phyloP scores from a whole-genome alignment of 2,113 vertebrate species.

The Oostethus manadensis region DNA sequence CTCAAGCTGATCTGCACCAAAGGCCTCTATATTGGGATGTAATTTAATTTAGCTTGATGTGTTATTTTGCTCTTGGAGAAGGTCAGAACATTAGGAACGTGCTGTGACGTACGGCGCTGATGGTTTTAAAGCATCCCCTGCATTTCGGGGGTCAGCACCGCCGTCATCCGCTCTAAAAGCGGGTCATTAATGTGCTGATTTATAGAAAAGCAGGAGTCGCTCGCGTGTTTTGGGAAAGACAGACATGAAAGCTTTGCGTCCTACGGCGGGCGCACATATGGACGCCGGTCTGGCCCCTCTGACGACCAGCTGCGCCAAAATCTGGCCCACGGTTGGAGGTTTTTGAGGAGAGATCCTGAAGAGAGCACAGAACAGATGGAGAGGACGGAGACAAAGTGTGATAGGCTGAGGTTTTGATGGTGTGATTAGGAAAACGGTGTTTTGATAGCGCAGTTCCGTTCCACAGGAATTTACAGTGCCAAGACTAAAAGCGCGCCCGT shows the following conservation, averaged over 20 bases:
- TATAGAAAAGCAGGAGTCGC: not conserved
- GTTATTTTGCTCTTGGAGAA: not conserved
- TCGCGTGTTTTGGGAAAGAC: not conserved
- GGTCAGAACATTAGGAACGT: not conserved
- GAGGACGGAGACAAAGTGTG: constrained; percentile 21
- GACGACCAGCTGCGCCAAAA: constrained; percentile 57
- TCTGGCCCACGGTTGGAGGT: constrained; percentile 44
- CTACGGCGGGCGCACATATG: constrained; percentile 16
- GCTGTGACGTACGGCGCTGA: no score
- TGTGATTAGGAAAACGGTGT: constrained; percentile 17
- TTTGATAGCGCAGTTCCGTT: not conserved
- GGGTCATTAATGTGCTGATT: not conserved
- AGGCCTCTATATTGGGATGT: no score
- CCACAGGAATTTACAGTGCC: not conserved
- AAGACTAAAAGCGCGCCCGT: not conserved
- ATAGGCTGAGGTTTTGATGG: constrained; percentile 2
- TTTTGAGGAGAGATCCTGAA: constrained; percentile 19
- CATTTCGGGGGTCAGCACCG: not conserved
- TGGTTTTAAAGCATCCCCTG: not conserved
- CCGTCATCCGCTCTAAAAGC: not conserved
- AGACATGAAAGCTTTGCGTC: not conserved
- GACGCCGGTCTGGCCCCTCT: constrained; percentile 32
- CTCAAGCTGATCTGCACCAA: no score
- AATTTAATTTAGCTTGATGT: no score
- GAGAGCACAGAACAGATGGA: constrained; percentile 60